These are phyloP conservation scores for Hycleus phaleratus DNA, from an alignment of 1,140 invertebrate species.

Conservation along the genomic window DNA sequence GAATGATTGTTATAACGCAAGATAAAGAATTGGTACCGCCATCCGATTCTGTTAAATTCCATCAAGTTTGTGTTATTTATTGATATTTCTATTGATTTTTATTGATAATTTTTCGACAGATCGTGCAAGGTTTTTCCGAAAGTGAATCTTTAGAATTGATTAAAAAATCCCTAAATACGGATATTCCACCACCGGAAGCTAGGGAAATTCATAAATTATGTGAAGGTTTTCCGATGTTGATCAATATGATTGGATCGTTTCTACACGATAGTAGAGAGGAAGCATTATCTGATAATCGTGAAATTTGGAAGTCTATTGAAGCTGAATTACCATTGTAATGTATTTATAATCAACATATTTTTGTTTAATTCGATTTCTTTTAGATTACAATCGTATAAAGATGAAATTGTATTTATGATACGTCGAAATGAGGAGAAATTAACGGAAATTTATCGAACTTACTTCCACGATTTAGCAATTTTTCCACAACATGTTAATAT, in stretches of 20 bases:
- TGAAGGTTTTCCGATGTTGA: conserved; percentile 20
- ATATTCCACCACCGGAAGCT: conserved; percentile 8
- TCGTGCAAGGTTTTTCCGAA: conserved; percentile 17
- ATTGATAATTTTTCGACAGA: conserved; percentile 2
- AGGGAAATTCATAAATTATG: conserved; percentile 20
- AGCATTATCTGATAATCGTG: background rate
- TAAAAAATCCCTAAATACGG: conserved; percentile 14
- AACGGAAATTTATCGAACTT: background rate
- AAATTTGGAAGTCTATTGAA: conserved; percentile 18
- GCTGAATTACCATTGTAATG: background rate
- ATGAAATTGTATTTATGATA: too few species aligned
- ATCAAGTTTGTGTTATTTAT: background rate
- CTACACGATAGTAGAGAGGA: conserved; percentile 15
- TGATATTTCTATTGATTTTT: background rate
- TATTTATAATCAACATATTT: too few species aligned
- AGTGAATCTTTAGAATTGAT: conserved; percentile 18
- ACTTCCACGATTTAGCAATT: conserved; percentile 37
- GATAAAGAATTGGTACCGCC: conserved; percentile 14
- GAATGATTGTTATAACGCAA: conserved; percentile 20
- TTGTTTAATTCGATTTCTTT: too few species aligned
- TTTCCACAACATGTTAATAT: conserved; percentile 40
- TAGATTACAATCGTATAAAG: too few species aligned
- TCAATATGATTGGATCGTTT: conserved; percentile 19
- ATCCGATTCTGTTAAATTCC: background rate
- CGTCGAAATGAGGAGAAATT: too few species aligned